phyloP scores from a whole-genome alignment of 2,113 vertebrate genomes.

The Aphelocoma coerulescens region DNA sequence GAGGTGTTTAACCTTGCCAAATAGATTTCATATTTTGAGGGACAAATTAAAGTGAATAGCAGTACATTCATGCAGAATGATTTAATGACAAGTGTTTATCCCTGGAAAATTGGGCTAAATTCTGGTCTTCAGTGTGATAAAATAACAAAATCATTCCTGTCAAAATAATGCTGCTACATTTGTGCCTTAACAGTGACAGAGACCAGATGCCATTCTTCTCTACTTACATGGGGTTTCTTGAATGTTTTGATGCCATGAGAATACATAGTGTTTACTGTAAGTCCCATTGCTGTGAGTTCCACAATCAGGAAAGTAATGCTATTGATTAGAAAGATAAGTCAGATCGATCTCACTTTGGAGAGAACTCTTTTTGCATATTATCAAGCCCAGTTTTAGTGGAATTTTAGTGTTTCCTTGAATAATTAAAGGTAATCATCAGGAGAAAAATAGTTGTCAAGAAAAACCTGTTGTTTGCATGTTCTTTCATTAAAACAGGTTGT shows the following conservation, averaged over 20 bases:
- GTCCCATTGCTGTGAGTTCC: neutral
- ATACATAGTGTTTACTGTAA: neutral
- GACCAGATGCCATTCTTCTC: neutral
- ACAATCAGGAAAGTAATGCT: neutral
- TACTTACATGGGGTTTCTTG: neutral
- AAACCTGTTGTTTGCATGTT: neutral
- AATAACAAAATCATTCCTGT: neutral
- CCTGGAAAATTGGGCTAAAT: neutral
- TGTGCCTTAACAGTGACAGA: neutral
- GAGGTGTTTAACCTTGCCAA: neutral
- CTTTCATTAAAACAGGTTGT: neutral
- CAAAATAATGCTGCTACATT: neutral
- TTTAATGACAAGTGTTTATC: neutral
- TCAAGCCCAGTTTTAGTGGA: neutral
- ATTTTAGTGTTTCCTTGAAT: neutral
- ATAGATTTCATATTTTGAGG: neutral
- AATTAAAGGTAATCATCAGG: neutral
- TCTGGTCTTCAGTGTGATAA: neutral
- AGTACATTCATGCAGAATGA: neutral
- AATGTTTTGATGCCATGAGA: neutral
- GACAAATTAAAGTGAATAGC: neutral
- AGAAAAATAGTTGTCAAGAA: neutral
- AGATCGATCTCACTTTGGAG: neutral
- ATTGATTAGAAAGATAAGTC: neutral
- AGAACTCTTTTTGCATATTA: neutral